Conservation (phyloP, 2,113 vertebrate species). For the Fukomys damarensis region DNA sequence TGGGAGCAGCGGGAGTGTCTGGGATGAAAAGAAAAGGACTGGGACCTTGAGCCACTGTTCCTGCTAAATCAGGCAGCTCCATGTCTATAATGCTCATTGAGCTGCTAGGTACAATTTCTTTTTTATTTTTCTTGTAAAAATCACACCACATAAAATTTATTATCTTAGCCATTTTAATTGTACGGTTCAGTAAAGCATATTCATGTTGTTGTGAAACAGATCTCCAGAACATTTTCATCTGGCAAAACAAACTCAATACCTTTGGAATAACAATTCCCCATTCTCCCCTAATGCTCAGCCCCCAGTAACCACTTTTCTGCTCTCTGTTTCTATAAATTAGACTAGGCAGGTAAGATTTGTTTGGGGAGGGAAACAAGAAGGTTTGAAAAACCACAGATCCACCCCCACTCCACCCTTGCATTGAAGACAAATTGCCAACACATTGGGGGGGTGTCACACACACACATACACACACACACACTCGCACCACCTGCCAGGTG, state of each 20-base stretch:
- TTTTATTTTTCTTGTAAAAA: slow-evolving; percentile 11
- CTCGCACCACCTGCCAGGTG: not conserved
- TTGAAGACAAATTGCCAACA: not conserved
- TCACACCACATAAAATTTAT: not conserved
- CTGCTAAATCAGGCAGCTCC: not conserved
- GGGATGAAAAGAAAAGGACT: not conserved
- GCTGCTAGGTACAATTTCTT: not conserved
- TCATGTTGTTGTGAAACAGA: not conserved
- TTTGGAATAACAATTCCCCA: not conserved
- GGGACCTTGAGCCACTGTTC: not conserved
- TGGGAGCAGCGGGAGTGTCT: not conserved
- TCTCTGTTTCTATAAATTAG: not conserved
- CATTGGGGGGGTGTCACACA: not conserved
- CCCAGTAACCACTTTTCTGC: not conserved
- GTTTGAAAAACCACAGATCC: not conserved
- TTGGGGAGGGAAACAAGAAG: not conserved
- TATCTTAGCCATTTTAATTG: not conserved
- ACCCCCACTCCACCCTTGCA: not conserved
- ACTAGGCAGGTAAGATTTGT: not conserved
- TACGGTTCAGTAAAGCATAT: not conserved
- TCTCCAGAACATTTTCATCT: not conserved
- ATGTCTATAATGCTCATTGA: not conserved
- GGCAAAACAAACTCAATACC: not conserved
- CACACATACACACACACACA: no score
- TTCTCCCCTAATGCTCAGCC: no score